Conservation (phyloP, 2,888 invertebrate genomes). For the Eutolmus rufibarbis region DNA sequence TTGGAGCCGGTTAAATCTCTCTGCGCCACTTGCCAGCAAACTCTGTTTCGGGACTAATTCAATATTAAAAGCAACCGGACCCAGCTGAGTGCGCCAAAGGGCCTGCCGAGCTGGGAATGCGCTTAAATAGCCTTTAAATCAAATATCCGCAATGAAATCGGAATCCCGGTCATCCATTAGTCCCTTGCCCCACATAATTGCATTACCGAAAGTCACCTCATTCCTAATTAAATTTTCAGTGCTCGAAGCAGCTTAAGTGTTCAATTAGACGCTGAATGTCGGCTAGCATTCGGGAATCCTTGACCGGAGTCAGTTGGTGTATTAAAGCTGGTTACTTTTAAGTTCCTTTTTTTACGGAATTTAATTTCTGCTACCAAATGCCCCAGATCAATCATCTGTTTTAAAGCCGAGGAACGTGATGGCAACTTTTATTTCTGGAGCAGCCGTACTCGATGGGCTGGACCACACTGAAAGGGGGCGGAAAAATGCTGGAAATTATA, state of each 20-base stretch:
- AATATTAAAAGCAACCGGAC: background rate
- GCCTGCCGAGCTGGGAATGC: background rate
- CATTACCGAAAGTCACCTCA: conserved; percentile 13
- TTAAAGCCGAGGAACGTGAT: background rate
- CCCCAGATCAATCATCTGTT: background rate
- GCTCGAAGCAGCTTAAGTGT: background rate
- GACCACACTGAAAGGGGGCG: background rate
- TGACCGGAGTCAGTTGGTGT: background rate
- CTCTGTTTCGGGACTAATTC: background rate
- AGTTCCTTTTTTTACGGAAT: background rate
- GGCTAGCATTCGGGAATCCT: background rate
- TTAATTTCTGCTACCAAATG: background rate
- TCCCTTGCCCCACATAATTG: background rate
- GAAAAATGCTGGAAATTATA: background rate
- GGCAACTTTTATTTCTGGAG: background rate
- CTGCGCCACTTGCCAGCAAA: background rate
- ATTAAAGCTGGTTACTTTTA: background rate
- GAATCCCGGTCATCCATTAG: conserved; percentile 16
- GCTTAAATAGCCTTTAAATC: background rate
- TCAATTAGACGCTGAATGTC: conserved; percentile 9
- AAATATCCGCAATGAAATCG: background rate
- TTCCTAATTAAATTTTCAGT: background rate
- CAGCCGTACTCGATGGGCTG: background rate
- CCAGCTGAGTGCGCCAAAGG: background rate
- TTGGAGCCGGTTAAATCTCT: background rate